Evolutionary conservation across 2,113 vertebrate genomes (phyloP), one percentile per base, ranked within the genome.

Genomic region (Trematomus loennbergii): DNA sequence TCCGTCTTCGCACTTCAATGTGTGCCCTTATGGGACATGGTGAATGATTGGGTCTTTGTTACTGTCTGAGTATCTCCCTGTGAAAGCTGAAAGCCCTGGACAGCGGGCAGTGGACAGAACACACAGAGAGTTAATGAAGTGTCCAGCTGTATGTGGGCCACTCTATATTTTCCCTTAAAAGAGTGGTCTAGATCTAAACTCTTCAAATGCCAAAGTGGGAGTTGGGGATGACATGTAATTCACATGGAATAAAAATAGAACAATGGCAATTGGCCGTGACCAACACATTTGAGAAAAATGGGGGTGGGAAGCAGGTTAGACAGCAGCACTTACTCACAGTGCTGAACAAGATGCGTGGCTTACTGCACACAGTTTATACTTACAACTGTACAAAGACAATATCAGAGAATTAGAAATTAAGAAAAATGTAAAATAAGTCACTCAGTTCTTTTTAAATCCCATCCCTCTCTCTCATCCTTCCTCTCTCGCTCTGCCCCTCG

Each of bases 201-300:
- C 53, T 69, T 13, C 33, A 49, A 13, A 13, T 55, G 45, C 61
- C 12, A 54, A 12, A 70, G 53, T 57, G n/a, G 36, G 36, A 68
- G 36, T 50, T 75, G 55, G 71, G 63, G 63, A 12, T 3, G 12
- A 71, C 61, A 79, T 74, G 57, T 60, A 85, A 83, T 16, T 82
- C 76, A 87, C 73, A 81, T 61, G 43, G 25, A 79, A 72, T 16
- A 50, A n/a, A 78, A 75, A 60, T 11, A 60, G 63, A 69, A 74
- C 69, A 78, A 75, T 22, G 11, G 18, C 43, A 59, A 72, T 22
- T 74, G 80, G 52, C 18, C 15, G 16, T 20, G 22, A 73, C 13
- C 45, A n/a, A 83, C 65, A 57, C 61, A 36, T 70, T 49, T 57
- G 36, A 68, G 46, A 36, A 53, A 36, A 78, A 76, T 65, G 15